Conservation (phyloP, 2,113 vertebrate species). For the Mohoua ochrocephala region DNA sequence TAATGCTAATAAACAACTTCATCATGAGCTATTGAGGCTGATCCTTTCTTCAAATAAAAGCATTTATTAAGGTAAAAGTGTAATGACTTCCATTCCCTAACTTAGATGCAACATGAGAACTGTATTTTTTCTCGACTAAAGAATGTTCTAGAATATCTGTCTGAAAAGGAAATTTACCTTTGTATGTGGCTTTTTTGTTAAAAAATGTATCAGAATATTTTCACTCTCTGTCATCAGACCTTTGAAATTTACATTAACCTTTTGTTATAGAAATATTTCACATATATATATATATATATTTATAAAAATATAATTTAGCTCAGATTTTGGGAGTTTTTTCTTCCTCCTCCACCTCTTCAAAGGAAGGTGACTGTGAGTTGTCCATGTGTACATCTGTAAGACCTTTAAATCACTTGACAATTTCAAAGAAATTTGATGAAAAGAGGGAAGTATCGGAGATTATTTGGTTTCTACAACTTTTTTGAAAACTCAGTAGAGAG, state of each 20-base stretch:
- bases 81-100: background rate
- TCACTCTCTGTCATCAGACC: background rate
- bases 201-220: background rate
- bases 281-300: no score
- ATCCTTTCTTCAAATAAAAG: background rate
- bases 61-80: background rate
- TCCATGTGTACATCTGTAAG: background rate
- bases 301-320: background rate
- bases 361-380: background rate
- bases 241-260: background rate
- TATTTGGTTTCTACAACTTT: background rate
- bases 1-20: background rate
- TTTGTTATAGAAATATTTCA: background rate
- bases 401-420: background rate
- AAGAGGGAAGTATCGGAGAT: background rate
- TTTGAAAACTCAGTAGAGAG: background rate
- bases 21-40: background rate
- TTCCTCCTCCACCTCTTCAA: background rate
- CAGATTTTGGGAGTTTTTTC: rapidly evolving
- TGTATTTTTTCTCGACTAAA: background rate
- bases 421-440: background rate
- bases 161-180: background rate
- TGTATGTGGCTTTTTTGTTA: rapidly evolving
- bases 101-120: background rate
- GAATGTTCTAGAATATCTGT: background rate